Evolutionary conservation across 1,140 invertebrate genomes (phyloP), one percentile per base, ranked within the genome.

Genomic region (Pseudobourletiella spinata): DNA sequence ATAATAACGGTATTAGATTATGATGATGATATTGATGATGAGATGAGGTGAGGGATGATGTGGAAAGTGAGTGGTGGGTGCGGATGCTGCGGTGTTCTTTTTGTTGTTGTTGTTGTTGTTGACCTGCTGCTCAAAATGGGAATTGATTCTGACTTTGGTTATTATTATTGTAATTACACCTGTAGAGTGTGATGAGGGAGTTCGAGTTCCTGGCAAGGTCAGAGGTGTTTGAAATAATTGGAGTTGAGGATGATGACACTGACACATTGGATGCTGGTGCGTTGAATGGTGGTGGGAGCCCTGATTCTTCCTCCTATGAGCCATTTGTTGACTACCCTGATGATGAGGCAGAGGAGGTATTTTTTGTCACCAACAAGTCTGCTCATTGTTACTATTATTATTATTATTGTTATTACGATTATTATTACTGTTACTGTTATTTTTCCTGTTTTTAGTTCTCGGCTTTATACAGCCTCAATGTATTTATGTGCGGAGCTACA

Each of bases 141-240:
- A n/a, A n/a, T n/a, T n/a, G n/a, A n/a, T n/a, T n/a, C n/a, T n/a
- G n/a, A n/a, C n/a, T n/a, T n/a, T n/a, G n/a, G n/a, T n/a, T n/a
- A n/a, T n/a, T n/a, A n/a, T n/a, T n/a, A n/a, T n/a, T n/a, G n/a
- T n/a, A n/a, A n/a, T n/a, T 51, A 25, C 14, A 25, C 25, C 51
- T 63, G 73, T 85, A 89, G 80, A 86, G 81, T 76, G 88, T 86
- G 74, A 80, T 88, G 76, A 82, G 83, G 73, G 85, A 88, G 76
- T 92, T 92, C 81, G 88, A 91, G 79, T 91, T 91, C 78, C 83
- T 92, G 76, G 83, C 87, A 76, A 46, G 39, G 25, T 63, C 61
- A 20, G 58, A 55, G 29, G 51, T 60, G 14, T 63, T 52, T 59
- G 67, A 65, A 51, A 64, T 63, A 28, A 54, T 60, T 63, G 67